These are phyloP conservation scores for Apis dorsata DNA, from an alignment of 1,140 invertebrate genomes.

Conservation along the genomic window DNA sequence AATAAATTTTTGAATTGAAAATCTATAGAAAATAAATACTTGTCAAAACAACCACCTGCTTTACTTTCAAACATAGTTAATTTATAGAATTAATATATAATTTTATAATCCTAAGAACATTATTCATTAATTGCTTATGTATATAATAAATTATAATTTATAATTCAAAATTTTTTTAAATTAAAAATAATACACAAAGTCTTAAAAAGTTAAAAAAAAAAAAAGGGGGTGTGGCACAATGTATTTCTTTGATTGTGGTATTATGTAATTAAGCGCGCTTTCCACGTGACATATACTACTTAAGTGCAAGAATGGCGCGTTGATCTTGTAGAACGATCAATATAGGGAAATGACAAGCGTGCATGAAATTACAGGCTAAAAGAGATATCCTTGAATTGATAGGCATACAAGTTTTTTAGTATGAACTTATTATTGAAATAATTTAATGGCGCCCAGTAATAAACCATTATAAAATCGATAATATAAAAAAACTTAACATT, in stretches of 20 bases:
- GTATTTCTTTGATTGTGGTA: conserved; percentile 56
- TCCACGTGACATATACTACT: conserved; percentile 70
- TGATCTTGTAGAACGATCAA: conserved; percentile 49
- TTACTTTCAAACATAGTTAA: not conserved
- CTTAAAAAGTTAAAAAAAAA: not conserved
- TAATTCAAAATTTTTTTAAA: not conserved
- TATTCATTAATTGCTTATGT: not conserved
- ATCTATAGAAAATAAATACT: not conserved
- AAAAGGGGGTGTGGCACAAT: conserved; percentile 72
- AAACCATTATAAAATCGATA: conserved; percentile 42
- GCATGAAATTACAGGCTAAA: conserved; percentile 11
- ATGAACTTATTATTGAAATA: not conserved
- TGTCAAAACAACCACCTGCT: conserved; percentile 43
- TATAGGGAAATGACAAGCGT: conserved; percentile 48
- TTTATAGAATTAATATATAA: conserved; percentile 1
- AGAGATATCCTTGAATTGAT: conserved; percentile 3
- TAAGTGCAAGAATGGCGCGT: conserved; percentile 54
- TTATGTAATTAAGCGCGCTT: conserved; percentile 74
- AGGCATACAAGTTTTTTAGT: not conserved
- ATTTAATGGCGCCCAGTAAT: conserved; percentile 50
- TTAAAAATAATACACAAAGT: not conserved
- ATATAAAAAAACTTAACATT: not conserved
- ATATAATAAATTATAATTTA: not conserved
- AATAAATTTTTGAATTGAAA: not conserved
- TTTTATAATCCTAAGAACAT: not conserved